A percentile compares a stretch with the other conserved stretches of the same genome.
Conservation (phyloP, 2,113 vertebrate species). For the Platichthys flesus region DNA sequence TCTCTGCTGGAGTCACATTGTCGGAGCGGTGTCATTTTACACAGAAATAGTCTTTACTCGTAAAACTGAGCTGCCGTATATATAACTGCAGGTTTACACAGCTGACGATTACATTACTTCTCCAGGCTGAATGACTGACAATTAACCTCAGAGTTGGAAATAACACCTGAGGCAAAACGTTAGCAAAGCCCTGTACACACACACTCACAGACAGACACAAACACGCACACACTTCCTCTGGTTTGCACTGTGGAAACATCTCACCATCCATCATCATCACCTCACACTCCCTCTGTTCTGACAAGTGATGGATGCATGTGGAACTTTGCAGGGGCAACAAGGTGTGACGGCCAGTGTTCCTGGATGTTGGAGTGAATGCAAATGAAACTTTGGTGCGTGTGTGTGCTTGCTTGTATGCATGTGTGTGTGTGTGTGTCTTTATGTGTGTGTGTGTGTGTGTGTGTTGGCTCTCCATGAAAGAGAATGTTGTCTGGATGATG, state of each 20-base stretch:
- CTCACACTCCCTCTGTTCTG: slow-evolving; percentile 37
- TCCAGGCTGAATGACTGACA: slow-evolving; percentile 48
- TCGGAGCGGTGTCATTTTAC: neutral
- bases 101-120: slow-evolving; percentile 36
- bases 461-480: slow-evolving; percentile 34
- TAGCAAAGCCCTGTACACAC: neutral
- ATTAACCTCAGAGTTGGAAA: slow-evolving; percentile 57
- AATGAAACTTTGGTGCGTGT: slow-evolving; percentile 18
- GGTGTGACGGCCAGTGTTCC: slow-evolving; percentile 13
- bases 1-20: neutral
- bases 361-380: slow-evolving; percentile 25
- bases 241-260: slow-evolving; percentile 41
- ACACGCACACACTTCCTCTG: slow-evolving; percentile 11
- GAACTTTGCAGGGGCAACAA: slow-evolving; percentile 33
- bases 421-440: neutral
- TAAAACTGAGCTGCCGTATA: slow-evolving; percentile 5
- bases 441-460: neutral
- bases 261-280: slow-evolving; percentile 63
- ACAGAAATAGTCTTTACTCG: neutral
- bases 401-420: no score
- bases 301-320: slow-evolving; percentile 68
- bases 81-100: slow-evolving; percentile 10
- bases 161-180: slow-evolving; percentile 48
- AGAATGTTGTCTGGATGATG: slow-evolving; percentile 18
- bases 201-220: neutral